Evolutionary conservation across 2,113 vertebrate genomes (phyloP).

Genomic region (Dipodomys spectabilis): DNA sequence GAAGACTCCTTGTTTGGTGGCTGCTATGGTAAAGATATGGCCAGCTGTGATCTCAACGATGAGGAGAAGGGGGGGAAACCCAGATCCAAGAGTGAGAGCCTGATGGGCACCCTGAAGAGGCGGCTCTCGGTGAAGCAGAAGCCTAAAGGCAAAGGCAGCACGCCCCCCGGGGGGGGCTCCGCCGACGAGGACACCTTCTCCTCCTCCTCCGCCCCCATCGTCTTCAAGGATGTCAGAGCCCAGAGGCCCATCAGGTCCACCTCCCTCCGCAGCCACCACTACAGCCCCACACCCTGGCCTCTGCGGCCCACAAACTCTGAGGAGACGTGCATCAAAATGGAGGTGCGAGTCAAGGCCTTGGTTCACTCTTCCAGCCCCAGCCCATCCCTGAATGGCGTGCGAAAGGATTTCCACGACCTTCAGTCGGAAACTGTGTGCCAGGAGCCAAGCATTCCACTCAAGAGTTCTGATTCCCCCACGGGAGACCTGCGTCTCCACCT

Average conservation of each 20-base stretch:
- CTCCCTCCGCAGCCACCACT: slow-evolving; percentile 96
- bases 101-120: slow-evolving; percentile 98
- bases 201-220: slow-evolving; percentile 95
- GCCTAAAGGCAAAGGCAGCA: slow-evolving; percentile 92
- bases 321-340: slow-evolving; percentile 97
- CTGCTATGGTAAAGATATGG: slow-evolving; percentile 96
- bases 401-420: slow-evolving; percentile 95
- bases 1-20: slow-evolving; percentile 96
- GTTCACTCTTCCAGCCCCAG: slow-evolving; percentile 95
- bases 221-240: slow-evolving; percentile 94
- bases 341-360: slow-evolving; percentile 97
- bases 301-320: slow-evolving; percentile 94
- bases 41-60: slow-evolving; percentile 91
- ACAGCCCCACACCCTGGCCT: slow-evolving; percentile 98
- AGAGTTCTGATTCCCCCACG: slow-evolving; percentile 90
- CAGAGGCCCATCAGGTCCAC: slow-evolving; percentile 95
- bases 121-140: slow-evolving; percentile 98
- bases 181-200: slow-evolving; percentile 95
- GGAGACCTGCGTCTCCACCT: slow-evolving; percentile 95
- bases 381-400: slow-evolving; percentile 94
- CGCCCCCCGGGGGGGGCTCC: slow-evolving; percentile 85
- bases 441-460: slow-evolving; percentile 90
- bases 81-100: slow-evolving; percentile 94
- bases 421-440: slow-evolving; percentile 93
- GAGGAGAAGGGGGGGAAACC: slow-evolving; percentile 94